Percentiles rank a stretch among this genome's conserved stretches.
Evolutionary conservation across 2,888 invertebrate genomes (phyloP).

Genomic region (Apodemia zela): DNA sequence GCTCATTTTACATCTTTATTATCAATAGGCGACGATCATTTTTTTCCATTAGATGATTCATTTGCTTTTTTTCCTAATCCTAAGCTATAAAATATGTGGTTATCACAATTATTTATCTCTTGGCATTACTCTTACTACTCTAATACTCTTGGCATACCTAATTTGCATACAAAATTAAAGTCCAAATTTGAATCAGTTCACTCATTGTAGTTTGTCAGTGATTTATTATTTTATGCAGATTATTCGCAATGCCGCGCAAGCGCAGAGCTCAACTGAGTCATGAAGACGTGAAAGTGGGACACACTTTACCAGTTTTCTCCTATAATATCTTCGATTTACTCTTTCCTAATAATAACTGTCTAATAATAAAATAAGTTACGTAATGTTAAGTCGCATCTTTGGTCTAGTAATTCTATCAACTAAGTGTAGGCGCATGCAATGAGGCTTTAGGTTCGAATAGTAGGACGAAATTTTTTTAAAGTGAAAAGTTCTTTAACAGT

Average conservation of each 20-base stretch:
- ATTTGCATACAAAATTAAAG: background rate
- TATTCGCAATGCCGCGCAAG: background rate
- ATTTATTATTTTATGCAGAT: conserved; percentile 2
- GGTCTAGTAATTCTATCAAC: no score
- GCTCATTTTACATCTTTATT: no score
- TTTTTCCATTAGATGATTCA: no score
- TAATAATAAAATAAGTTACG: conserved; percentile 11
- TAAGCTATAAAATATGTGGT: background rate
- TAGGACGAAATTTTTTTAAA: no score
- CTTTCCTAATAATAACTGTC: background rate
- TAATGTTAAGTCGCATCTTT: no score
- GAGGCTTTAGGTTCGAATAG: no score
- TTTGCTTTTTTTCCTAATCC: no score
- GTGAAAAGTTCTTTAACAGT: no score
- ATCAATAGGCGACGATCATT: no score
- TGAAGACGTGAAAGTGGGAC: conserved; percentile 7
- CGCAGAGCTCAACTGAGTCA: background rate
- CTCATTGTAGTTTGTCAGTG: background rate
- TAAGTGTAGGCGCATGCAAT: no score
- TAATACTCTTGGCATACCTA: background rate
- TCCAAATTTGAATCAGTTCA: background rate
- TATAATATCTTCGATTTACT: background rate
- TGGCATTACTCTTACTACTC: no score
- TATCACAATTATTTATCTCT: background rate
- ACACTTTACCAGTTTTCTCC: conserved; percentile 3